Evolutionary conservation across 1,140 invertebrate species (phyloP).

Genomic region (Platorchestia sp.): DNA sequence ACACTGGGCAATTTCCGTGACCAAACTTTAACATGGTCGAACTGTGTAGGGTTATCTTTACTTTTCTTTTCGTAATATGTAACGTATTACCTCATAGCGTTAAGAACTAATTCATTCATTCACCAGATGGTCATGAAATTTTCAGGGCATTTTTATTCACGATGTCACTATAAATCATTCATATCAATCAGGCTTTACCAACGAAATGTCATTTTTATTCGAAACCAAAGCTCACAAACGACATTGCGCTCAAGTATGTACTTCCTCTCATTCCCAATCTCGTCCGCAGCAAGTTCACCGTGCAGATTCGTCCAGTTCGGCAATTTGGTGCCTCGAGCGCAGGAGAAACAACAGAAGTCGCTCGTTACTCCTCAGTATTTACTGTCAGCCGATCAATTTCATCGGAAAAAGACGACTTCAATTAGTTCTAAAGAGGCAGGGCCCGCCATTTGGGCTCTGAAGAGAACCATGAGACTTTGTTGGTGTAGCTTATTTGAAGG

Average conservation of each 20-base stretch:
- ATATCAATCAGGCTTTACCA: not conserved
- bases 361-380: constrained; percentile 7
- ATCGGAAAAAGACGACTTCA: not conserved
- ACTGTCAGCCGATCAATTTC: constrained; percentile 6
- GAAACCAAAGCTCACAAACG: not conserved
- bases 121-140: too few relatives aligned
- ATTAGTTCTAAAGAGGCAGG: not conserved
- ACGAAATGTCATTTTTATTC: not conserved
- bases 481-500: not conserved
- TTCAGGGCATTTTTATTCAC: too few relatives aligned
- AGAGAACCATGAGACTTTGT: not conserved
- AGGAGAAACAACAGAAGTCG: not conserved
- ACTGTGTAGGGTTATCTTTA: too few relatives aligned
- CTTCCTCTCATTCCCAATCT: not conserved
- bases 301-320: not conserved
- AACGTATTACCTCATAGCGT: too few relatives aligned
- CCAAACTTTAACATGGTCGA: too few relatives aligned
- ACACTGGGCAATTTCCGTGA: too few relatives aligned
- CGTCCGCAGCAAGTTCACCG: not conserved
- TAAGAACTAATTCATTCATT: too few relatives aligned
- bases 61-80: too few relatives aligned
- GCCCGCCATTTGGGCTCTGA: not conserved
- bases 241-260: not conserved
- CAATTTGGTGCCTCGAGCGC: not conserved
- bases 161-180: too few relatives aligned